Conservation (phyloP, 2,888 invertebrate genomes). For the Dione vanillae region DNA sequence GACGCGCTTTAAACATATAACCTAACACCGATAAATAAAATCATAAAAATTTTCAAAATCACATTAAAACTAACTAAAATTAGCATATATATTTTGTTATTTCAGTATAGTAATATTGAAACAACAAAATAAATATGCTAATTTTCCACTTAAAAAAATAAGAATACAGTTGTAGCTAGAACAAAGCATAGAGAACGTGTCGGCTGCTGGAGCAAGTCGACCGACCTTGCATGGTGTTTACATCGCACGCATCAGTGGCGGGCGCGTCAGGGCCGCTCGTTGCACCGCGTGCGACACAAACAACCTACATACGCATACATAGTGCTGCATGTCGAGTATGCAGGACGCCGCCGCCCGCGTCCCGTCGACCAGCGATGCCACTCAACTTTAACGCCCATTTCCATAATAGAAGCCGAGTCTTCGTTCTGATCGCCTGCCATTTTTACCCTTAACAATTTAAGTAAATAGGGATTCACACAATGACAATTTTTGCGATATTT, state of each 20-base stretch:
- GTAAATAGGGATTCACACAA: not conserved
- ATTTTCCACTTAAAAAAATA: not conserved
- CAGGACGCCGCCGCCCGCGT: constrained; percentile 72
- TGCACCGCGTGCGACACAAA: constrained; percentile 74
- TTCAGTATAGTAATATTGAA: not conserved
- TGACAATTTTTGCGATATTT: too few relatives aligned
- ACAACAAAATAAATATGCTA: not conserved
- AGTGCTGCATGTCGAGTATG: constrained; percentile 64
- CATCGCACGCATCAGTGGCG: constrained; percentile 69
- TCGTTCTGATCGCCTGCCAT: constrained; percentile 24
- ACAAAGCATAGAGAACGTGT: constrained; percentile 33
- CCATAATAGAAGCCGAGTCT: constrained; percentile 39
- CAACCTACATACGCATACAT: constrained; percentile 69
- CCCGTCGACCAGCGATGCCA: constrained; percentile 70
- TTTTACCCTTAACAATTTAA: not conserved
- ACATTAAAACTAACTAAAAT: too few relatives aligned
- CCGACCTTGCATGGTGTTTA: constrained; percentile 80
- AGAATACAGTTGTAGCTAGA: not conserved
- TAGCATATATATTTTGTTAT: too few relatives aligned
- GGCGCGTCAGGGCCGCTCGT: constrained; percentile 75
- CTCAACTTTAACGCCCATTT: constrained; percentile 63
- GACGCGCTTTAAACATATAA: too few relatives aligned
- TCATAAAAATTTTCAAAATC: too few relatives aligned
- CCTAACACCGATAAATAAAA: too few relatives aligned
- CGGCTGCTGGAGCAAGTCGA: constrained; percentile 57